Percentiles rank a stretch among this genome's conserved stretches.
These are phyloP conservation scores for Acipenser oxyrinchus DNA, from an alignment of 2,797 vertebrate species.

Conservation along the genomic window DNA sequence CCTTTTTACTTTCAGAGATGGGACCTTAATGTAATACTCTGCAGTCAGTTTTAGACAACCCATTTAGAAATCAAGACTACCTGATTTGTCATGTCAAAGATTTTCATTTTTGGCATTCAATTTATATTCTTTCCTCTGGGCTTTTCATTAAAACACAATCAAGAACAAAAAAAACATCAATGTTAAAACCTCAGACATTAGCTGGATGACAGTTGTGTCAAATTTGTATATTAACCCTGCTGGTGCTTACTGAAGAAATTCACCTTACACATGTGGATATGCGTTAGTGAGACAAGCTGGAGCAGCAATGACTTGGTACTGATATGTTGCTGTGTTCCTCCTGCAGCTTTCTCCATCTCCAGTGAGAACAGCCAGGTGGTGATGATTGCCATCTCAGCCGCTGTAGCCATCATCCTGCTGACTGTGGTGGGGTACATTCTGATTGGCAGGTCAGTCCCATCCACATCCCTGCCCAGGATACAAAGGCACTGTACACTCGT, in stretches of 20 bases:
- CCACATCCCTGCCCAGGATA: neutral
- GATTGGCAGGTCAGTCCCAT: conserved; percentile 77
- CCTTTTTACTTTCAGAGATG: too few species aligned
- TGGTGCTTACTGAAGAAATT: conserved; percentile 15
- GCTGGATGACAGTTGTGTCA: conserved; percentile 19
- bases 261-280: neutral
- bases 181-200: conserved; percentile 10
- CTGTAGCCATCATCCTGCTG: conserved; percentile 87
- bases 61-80: too few species aligned
- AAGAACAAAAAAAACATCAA: neutral
- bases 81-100: too few species aligned
- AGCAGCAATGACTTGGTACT: neutral
- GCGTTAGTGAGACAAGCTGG: too few species aligned
- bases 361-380: conserved; percentile 92
- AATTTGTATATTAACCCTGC: conserved; percentile 7
- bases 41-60: too few species aligned
- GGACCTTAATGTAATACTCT: too few species aligned
- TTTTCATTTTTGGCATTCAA: too few species aligned
- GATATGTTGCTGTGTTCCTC: conserved; percentile 20
- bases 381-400: conserved; percentile 86
- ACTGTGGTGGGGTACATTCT: conserved; percentile 84
- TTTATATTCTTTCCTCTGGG: too few species aligned
- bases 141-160: too few species aligned
- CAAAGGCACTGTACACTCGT: too few species aligned
- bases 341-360: conserved; percentile 91